Evolutionary conservation across 2,888 invertebrate species (phyloP).

Genomic region (Pseudococcus jackbeardsleyi): DNA sequence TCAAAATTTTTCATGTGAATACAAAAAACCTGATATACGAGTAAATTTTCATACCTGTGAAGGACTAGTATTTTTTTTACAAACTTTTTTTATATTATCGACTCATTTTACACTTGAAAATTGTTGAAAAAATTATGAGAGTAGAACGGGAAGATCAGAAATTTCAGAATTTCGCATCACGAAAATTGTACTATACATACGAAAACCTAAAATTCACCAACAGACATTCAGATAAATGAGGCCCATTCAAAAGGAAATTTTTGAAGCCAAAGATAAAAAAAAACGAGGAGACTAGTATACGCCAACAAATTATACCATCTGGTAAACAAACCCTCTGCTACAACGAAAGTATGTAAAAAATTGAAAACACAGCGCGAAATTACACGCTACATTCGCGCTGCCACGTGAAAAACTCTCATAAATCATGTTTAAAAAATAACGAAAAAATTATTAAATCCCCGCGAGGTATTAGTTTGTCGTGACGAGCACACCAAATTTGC

Average conservation of each 20-base stretch:
- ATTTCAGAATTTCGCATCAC: too few species aligned
- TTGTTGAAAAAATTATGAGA: too few species aligned
- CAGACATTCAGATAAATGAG: background rate
- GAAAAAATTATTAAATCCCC: constrained; percentile 36
- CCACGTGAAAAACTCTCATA: constrained; percentile 1
- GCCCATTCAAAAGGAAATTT: background rate
- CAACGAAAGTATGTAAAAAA: background rate
- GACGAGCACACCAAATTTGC: background rate
- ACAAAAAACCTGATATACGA: too few species aligned
- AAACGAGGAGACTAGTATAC: background rate
- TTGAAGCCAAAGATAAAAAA: background rate
- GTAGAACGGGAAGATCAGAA: too few species aligned
- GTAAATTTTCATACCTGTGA: too few species aligned
- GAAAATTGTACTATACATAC: too few species aligned
- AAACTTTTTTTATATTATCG: too few species aligned
- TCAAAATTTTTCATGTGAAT: too few species aligned
- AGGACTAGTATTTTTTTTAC: too few species aligned
- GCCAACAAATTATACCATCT: background rate
- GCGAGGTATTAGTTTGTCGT: constrained; percentile 1
- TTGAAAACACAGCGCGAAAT: constrained; percentile 4
- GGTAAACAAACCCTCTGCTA: background rate
- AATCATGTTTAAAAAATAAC: constrained; percentile 20
- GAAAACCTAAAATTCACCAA: too few species aligned
- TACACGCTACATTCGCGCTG: background rate
- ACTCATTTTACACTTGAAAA: too few species aligned